Base-by-base conservation (phyloP, 1,140 invertebrate species). In the Medauroidea extradentata region DNA sequence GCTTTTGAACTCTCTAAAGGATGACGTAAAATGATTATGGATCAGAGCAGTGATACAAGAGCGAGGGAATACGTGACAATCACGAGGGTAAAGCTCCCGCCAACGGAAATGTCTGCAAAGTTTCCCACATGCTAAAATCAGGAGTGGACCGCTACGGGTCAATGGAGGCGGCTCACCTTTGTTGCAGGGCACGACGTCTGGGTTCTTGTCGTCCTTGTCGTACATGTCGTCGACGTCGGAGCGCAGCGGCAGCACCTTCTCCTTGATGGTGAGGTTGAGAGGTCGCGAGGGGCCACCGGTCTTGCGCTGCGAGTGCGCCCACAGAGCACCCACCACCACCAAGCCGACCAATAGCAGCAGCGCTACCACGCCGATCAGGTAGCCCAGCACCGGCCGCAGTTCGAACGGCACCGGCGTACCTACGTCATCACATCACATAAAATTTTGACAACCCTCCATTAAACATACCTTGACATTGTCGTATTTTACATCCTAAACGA, bases 111-210 rank as follows among this genome's bases (percentile, higher is more conserved):
- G n/a, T n/a, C n/a, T n/a, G n/a, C n/a, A n/a, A n/a, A n/a, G n/a
- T n/a, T n/a, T n/a, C n/a, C n/a, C n/a, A n/a, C n/a, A n/a, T n/a
- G n/a, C n/a, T n/a, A n/a, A n/a, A n/a, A n/a, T n/a, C n/a, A n/a
- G n/a, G n/a, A n/a, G n/a, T n/a, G n/a, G n/a, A n/a, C n/a, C n/a
- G n/a, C n/a, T 41, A 41, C n/a, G 39, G 16, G 11, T 49, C 9
- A 49, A 49, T 13, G 25, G n/a, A 7, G 24, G 34, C 43, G 19
- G 41, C 74, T 78, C 79, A 92, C 90, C 89, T 88, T 91, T 91
- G 74, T 89, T 91, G 68, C 87, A 84, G 5, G 90, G 90, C 57
- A 93, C 87, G 49, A 93, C 84, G 72, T 93, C 90, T 2, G 90
- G 89, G 77, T 92, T 92, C 64, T 89, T 85, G 67, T 92, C 89